Percentiles rank a stretch among this genome's conserved stretches.
Evolutionary conservation across 1,140 invertebrate genomes (phyloP).

Genomic region (Manduca sexta): DNA sequence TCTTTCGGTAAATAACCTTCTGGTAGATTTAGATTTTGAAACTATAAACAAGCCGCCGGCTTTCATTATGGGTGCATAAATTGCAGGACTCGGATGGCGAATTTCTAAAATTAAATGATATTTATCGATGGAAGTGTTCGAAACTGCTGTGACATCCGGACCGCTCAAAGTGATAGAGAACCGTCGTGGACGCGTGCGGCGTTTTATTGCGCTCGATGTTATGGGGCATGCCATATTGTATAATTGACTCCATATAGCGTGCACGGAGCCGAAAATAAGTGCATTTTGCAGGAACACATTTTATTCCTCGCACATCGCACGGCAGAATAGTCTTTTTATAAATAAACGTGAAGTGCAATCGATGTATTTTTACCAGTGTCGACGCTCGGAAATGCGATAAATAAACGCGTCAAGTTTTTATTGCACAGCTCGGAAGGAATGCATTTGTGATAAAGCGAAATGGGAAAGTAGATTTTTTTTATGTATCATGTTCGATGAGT

Average conservation of each 20-base stretch:
- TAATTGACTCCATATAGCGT: constrained; percentile 39
- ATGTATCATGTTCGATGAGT: no score
- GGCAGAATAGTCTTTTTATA: background rate
- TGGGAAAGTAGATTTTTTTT: no score
- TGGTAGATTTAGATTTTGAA: no score
- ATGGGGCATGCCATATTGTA: constrained; percentile 30
- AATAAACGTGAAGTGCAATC: no score
- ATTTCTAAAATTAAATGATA: constrained; percentile 44
- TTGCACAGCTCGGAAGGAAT: no score
- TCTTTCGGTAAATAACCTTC: no score
- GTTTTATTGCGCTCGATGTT: constrained; percentile 38
- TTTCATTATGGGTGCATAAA: constrained; percentile 33
- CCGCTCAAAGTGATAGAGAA: constrained; percentile 61
- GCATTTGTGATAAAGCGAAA: no score
- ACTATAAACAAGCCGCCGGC: constrained; percentile 23
- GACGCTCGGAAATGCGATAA: no score
- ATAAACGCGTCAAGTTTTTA: no score
- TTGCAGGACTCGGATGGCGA: constrained; percentile 18
- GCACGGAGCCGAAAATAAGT: background rate
- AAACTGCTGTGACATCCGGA: constrained; percentile 39
- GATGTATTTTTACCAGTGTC: no score
- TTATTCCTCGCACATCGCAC: background rate
- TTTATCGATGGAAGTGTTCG: constrained; percentile 33
- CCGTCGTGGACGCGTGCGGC: constrained; percentile 27
- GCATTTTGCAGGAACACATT: background rate